Conservation (phyloP, 2,797 vertebrate species). For the Anas georgica region DNA sequence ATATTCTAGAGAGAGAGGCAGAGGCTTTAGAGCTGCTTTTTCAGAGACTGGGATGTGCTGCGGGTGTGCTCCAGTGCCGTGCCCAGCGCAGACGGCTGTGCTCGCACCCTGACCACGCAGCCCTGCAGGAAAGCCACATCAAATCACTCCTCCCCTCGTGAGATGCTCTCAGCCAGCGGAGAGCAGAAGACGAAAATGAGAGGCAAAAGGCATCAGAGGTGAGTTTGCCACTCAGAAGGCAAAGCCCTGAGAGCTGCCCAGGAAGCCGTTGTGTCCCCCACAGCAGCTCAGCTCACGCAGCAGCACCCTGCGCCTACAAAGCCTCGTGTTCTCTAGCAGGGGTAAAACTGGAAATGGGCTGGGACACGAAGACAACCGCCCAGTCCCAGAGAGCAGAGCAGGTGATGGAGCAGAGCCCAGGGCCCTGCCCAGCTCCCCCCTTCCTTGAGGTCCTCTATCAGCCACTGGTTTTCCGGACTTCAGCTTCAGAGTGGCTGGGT, state of each 20-base stretch:
- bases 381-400: no score
- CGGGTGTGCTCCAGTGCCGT: rapidly evolving
- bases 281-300: not conserved
- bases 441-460: not conserved
- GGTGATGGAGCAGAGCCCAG: no score
- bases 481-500: not conserved
- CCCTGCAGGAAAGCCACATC: not conserved
- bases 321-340: not conserved
- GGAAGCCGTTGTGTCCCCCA: no score
- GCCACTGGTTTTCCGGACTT: not conserved
- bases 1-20: not conserved
- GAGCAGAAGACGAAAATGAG: not conserved
- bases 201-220: not conserved
- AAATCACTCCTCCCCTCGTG: not conserved
- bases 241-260: not conserved
- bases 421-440: not conserved
- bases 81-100: rapidly evolving
- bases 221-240: not conserved
- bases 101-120: no score
- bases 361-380: no score
- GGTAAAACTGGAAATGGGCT: no score
- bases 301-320: not conserved
- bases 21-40: not conserved
- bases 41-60: not conserved
- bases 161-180: not conserved